Conservation (phyloP, 2,797 vertebrate species). For the Thalassophryne amazonica region DNA sequence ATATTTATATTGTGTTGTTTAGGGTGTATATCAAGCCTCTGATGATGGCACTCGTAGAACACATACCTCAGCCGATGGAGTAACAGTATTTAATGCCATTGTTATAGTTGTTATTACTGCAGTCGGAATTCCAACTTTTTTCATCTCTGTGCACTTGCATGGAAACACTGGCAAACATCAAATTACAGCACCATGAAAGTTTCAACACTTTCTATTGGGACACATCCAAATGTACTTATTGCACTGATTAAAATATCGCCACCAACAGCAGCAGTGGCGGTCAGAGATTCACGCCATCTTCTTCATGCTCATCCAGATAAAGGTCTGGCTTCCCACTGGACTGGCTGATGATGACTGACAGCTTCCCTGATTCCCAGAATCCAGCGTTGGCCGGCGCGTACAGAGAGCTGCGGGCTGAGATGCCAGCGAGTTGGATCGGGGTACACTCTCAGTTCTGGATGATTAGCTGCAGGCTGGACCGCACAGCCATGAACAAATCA, state of each 20-base stretch:
- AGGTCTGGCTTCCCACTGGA: slow-evolving; percentile 48
- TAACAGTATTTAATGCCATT: too few species aligned
- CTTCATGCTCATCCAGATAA: slow-evolving; percentile 43
- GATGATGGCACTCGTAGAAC: too few species aligned
- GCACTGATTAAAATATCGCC: slow-evolving; percentile 35
- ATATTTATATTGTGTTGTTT: too few species aligned
- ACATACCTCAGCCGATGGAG: too few species aligned
- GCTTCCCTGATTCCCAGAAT: slow-evolving; percentile 52
- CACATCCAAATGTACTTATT: too few species aligned
- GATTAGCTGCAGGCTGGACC: slow-evolving; percentile 34
- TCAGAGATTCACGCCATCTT: slow-evolving; percentile 29
- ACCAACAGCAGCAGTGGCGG: slow-evolving; percentile 17
- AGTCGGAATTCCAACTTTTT: too few species aligned
- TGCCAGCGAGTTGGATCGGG: slow-evolving; percentile 47
- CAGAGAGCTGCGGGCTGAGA: slow-evolving; percentile 24
- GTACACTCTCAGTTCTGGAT: slow-evolving; percentile 38
- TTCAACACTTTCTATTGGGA: too few species aligned
- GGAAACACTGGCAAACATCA: too few species aligned
- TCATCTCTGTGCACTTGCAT: too few species aligned
- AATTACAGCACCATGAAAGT: too few species aligned
- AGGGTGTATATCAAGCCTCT: too few species aligned
- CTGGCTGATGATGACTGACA: slow-evolving; percentile 55
- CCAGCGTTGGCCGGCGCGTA: slow-evolving; percentile 10
- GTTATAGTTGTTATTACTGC: too few species aligned
- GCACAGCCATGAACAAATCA: slow-evolving; percentile 34